A percentile compares a stretch with the other conserved stretches of the same genome.
These are phyloP conservation scores for Drosophila orena DNA, from an alignment of 1,140 invertebrate genomes.

Conservation along the genomic window DNA sequence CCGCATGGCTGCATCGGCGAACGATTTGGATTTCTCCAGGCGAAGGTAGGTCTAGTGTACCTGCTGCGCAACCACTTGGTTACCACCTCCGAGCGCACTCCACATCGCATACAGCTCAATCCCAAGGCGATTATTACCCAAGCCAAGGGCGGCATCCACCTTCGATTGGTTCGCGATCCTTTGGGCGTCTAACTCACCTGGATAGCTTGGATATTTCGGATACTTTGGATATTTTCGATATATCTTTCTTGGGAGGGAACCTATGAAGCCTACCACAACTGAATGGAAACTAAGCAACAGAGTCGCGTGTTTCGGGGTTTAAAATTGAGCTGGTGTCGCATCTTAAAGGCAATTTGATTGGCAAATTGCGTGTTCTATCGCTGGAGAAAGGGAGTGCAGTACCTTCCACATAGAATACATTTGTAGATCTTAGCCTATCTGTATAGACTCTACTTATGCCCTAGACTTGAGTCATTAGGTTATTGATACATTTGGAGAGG, in stretches of 20 bases:
- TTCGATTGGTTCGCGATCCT: slow-evolving; percentile 73
- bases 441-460: neutral
- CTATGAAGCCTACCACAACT: slow-evolving; percentile 33
- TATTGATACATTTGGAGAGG: slow-evolving; percentile 12
- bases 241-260: neutral
- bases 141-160: slow-evolving; percentile 67
- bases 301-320: slow-evolving; percentile 62
- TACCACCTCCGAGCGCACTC: slow-evolving; percentile 61
- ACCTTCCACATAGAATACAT: slow-evolving; percentile 19
- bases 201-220: too few relatives aligned
- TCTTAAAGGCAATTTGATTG: slow-evolving; percentile 66
- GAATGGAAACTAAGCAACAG: slow-evolving; percentile 47
- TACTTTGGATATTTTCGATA: too few relatives aligned
- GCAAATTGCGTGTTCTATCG: slow-evolving; percentile 48
- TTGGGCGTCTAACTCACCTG: slow-evolving; percentile 48
- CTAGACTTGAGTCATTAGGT: neutral
- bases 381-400: slow-evolving; percentile 1
- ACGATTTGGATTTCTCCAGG: slow-evolving; percentile 69
- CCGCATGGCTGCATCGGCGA: slow-evolving; percentile 91
- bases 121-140: slow-evolving; percentile 75
- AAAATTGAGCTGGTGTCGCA: slow-evolving; percentile 50
- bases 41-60: slow-evolving; percentile 74
- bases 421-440: too few relatives aligned
- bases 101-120: slow-evolving; percentile 61
- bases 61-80: slow-evolving; percentile 75